These are phyloP conservation scores for Taxidea taxus DNA, from an alignment of 2,113 vertebrate genomes.

Conservation along the genomic window DNA sequence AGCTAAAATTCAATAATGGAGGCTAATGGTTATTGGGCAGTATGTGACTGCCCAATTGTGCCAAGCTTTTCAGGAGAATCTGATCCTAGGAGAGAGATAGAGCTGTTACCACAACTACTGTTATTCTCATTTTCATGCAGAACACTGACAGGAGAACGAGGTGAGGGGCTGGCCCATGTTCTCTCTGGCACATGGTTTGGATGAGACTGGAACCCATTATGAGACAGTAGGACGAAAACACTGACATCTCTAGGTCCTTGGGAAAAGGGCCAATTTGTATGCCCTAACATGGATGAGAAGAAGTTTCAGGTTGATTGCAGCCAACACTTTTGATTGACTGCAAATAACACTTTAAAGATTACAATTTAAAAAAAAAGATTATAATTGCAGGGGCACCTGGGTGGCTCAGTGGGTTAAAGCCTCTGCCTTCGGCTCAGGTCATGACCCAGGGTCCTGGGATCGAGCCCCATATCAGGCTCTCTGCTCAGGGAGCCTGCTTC, in stretches of 20 bases:
- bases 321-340: background rate
- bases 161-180: background rate
- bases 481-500: no score
- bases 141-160: background rate
- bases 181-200: no score
- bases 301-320: background rate
- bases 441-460: no score
- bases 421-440: no score
- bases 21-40: background rate
- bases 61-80: background rate
- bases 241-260: background rate
- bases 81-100: no score
- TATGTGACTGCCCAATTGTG: no score
- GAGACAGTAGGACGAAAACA: no score
- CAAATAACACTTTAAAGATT: background rate
- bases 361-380: no score
- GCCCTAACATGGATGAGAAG: background rate
- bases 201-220: background rate
- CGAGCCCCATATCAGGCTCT: no score
- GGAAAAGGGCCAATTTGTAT: background rate
- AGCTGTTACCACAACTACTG: background rate
- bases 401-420: no score
- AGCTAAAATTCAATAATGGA: background rate
- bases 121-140: background rate
- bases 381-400: no score